Evolutionary conservation across 2,797 vertebrate species (phyloP).

Genomic region (Pseudochromis fuscus): DNA sequence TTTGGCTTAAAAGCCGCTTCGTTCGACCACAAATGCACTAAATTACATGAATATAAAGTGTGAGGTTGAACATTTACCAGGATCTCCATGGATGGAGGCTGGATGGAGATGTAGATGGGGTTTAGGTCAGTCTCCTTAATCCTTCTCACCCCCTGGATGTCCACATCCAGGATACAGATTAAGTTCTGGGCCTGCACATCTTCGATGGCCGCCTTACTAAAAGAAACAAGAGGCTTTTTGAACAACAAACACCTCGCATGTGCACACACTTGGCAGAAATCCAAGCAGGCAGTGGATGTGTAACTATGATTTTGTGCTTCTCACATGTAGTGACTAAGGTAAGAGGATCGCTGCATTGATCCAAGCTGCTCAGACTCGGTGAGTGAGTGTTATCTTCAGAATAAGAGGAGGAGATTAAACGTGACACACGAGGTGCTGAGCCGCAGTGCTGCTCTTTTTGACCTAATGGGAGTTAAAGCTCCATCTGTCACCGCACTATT

Average conservation of each 20-base stretch:
- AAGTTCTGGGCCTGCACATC: slow-evolving; percentile 93
- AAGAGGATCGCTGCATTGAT: slow-evolving; percentile 66
- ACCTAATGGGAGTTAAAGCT: slow-evolving; percentile 65
- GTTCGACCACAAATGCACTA: too few relatives aligned
- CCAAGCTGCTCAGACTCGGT: slow-evolving; percentile 49
- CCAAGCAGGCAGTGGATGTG: too few relatives aligned
- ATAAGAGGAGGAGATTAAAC: slow-evolving; percentile 74
- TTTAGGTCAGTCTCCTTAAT: slow-evolving; percentile 94
- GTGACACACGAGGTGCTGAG: slow-evolving; percentile 63
- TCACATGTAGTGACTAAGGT: slow-evolving; percentile 25
- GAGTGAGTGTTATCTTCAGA: slow-evolving; percentile 55
- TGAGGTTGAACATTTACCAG: slow-evolving; percentile 82
- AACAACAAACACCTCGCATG: too few relatives aligned
- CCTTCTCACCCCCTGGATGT: slow-evolving; percentile 95
- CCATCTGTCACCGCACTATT: slow-evolving; percentile 72
- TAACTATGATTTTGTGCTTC: slow-evolving; percentile 10
- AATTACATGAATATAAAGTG: too few relatives aligned
- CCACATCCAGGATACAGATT: slow-evolving; percentile 96
- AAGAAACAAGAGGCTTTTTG: too few relatives aligned
- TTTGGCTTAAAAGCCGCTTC: too few relatives aligned
- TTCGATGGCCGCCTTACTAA: slow-evolving; percentile 92
- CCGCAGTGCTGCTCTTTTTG: slow-evolving; percentile 68
- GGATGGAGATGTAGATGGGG: slow-evolving; percentile 96
- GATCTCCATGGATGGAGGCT: slow-evolving; percentile 92
- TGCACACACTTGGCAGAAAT: too few relatives aligned